A percentile compares a stretch with the other conserved stretches of the same genome.
Evolutionary conservation across 2,888 invertebrate genomes (phyloP).

Genomic region (Hylaea fasciaria): DNA sequence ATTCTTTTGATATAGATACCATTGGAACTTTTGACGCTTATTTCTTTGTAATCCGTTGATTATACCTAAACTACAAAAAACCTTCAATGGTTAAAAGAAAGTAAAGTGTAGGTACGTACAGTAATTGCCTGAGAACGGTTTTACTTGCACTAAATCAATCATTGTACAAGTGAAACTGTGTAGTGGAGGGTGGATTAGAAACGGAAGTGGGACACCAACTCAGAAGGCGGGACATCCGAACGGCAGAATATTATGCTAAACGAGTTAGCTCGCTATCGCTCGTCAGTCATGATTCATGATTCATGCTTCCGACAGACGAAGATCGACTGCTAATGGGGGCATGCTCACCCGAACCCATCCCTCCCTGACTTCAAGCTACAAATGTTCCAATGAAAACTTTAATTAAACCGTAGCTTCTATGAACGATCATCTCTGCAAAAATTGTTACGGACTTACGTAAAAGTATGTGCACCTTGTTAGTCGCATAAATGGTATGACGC

Average conservation of each 20-base stretch:
- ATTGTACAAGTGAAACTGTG: too few species aligned
- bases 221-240: conserved; percentile 6
- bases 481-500: conserved; percentile 56
- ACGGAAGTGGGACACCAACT: conserved; percentile 12
- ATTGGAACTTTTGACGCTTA: neutral
- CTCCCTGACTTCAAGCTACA: conserved; percentile 10
- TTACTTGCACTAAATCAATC: too few species aligned
- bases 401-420: conserved; percentile 12
- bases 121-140: neutral
- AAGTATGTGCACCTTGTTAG: conserved; percentile 57
- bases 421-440: conserved; percentile 30
- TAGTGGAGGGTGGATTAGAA: conserved; percentile 4
- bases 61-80: neutral
- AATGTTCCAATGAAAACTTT: conserved; percentile 22
- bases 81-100: conserved; percentile 7
- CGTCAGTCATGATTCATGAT: too few species aligned
- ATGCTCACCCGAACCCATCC: conserved; percentile 42
- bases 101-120: conserved; percentile 1
- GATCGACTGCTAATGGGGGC: conserved; percentile 47
- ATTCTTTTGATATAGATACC: too few species aligned
- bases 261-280: conserved; percentile 3
- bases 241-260: conserved; percentile 8
- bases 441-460: conserved; percentile 50
- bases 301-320: conserved; percentile 10
- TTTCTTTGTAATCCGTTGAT: neutral